These are phyloP conservation scores for Urocolius indicus DNA, from an alignment of 2,113 vertebrate genomes.

Conservation along the genomic window DNA sequence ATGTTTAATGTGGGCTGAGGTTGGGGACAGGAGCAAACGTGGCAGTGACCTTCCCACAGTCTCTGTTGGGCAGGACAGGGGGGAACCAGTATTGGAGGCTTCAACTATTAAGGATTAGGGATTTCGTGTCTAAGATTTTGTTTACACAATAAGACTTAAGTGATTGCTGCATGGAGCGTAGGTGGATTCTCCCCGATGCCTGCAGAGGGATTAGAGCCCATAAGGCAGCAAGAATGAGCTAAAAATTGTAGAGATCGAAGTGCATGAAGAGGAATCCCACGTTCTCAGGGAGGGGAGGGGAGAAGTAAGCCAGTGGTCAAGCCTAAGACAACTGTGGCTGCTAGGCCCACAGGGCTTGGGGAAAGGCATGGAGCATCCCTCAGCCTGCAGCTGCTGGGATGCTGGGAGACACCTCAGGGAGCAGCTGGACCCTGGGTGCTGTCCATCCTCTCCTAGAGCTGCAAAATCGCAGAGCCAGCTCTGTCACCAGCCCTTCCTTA, in stretches of 20 bases:
- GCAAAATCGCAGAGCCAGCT: background rate
- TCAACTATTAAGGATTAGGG: constrained; percentile 25
- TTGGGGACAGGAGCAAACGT: constrained; percentile 1
- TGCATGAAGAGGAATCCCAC: constrained; percentile 33
- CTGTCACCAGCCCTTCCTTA: background rate
- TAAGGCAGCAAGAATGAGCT: constrained; percentile 52
- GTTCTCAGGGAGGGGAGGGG: background rate
- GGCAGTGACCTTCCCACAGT: background rate
- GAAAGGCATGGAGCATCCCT: background rate
- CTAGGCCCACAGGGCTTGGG: rapidly evolving
- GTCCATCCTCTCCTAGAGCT: background rate
- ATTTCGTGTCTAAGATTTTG: constrained; percentile 62
- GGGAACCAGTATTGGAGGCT: background rate
- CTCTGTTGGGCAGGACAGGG: background rate
- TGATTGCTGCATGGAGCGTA: constrained; percentile 57
- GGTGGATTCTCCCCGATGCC: constrained; percentile 64
- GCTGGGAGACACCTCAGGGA: background rate
- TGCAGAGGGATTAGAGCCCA: constrained; percentile 67
- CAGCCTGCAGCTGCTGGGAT: background rate
- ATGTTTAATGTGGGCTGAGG: background rate
- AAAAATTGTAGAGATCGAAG: constrained; percentile 59
- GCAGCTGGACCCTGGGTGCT: rapidly evolving
- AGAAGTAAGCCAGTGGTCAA: background rate
- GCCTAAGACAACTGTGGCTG: rapidly evolving
- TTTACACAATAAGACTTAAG: constrained; percentile 65